These are phyloP conservation scores for Delphinapterus leucas DNA, from an alignment of 2,113 vertebrate species.

Conservation along the genomic window DNA sequence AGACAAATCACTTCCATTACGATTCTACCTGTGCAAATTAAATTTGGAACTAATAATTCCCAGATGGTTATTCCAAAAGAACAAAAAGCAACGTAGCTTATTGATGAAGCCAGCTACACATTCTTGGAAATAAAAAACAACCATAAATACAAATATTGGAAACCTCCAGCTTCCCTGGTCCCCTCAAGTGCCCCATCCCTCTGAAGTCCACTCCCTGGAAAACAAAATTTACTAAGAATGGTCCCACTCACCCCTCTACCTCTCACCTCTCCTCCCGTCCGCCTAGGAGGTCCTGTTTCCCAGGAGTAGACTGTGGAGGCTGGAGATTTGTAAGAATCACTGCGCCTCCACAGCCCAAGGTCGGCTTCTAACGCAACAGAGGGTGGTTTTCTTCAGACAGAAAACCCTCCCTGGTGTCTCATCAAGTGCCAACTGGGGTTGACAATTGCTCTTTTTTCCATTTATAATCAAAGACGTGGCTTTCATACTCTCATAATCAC, in stretches of 20 bases:
- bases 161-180: accelerated
- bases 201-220: background rate
- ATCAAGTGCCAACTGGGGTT: background rate
- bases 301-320: accelerated
- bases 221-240: accelerated
- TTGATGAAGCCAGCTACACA: background rate
- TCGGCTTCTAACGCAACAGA: accelerated
- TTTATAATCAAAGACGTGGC: background rate
- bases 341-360: too few species aligned
- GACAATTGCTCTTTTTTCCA: background rate
- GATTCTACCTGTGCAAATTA: background rate
- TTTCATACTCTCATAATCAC: background rate
- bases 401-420: background rate
- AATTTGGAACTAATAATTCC: background rate
- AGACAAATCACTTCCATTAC: background rate
- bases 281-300: background rate
- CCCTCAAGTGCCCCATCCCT: too few species aligned
- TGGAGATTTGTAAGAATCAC: background rate
- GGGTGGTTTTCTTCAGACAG: background rate
- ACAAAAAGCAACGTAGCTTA: background rate
- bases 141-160: background rate
- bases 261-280: background rate
- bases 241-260: background rate
- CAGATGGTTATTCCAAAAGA: background rate
- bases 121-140: background rate